Evolutionary conservation across 2,888 invertebrate genomes (phyloP), one percentile per base, ranked within the genome.

Genomic region (Smittia aterrima): DNA sequence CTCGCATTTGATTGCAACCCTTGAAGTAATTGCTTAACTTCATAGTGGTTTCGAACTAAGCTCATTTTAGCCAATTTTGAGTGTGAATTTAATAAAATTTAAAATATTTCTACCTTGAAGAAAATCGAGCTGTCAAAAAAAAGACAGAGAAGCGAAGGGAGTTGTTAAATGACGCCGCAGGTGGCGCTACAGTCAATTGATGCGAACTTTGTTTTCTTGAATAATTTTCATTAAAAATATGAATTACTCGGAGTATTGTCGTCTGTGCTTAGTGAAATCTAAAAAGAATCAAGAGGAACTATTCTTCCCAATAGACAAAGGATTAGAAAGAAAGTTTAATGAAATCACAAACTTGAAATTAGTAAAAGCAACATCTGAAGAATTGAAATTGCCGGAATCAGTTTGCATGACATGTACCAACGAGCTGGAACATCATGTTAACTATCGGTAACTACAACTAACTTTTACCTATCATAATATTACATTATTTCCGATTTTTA

Each of bases 231-330:
- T n/a, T n/a, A n/a, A n/a, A n/a, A n/a, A n/a, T n/a, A 53, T 70
- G 70, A 25, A 70, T 6, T 18, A 53, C 16, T 27, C 25, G 3
- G 70, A 70, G 1, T 13, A 25, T 1, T 70, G 70, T n/a, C 1
- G 70, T n/a, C 54, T 70, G 0, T 70, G 70, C 27, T 53, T 70
- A 22, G 25, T 24, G 1, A 68, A 68, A 16, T 68, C 68, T 13
- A 53, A 9, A 1, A 70, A 70, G n/a, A 54, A 41, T 3, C 13
- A 24, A 2, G 68, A 68, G 6, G 70, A 70, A 24, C 11, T 70
- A 0, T 70, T 70, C 32, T 70, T 70, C 20, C 70, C 70, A 18
- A 70, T 70, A 3, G 70, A 70, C 22, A 24, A 54, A 20, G 54
- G 7, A 13, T 70, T 70, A 16, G 70, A 70, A 20, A 27, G 18